Evolutionary conservation across 2,797 vertebrate species (phyloP).

Genomic region (Neosalanx taihuensis): DNA sequence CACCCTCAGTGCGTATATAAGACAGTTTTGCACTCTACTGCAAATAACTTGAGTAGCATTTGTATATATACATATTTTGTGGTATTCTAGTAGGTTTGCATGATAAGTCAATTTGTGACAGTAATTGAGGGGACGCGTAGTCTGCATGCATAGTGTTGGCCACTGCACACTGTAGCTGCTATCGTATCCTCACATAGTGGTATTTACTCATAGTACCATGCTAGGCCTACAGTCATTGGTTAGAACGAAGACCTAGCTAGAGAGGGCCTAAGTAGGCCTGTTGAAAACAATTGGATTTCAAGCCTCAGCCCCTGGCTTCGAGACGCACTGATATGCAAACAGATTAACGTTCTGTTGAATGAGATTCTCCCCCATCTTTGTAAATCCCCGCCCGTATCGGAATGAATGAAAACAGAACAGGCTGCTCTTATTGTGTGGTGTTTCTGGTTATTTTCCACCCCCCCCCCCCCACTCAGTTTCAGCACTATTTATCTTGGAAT

Average conservation of each 20-base stretch:
- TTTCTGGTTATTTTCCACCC: conserved; percentile 33
- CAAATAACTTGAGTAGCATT: too few species aligned
- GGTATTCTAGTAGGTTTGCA: too few species aligned
- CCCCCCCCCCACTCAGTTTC: conserved; percentile 24
- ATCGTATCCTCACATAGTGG: not conserved
- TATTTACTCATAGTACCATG: not conserved
- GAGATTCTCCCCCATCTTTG: not conserved
- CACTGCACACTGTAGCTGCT: not conserved
- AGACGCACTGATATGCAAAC: conserved; percentile 1
- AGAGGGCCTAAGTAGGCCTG: not conserved
- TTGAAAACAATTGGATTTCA: not conserved
- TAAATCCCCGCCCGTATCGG: not conserved
- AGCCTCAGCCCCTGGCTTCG: not conserved
- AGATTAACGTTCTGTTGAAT: conserved; percentile 11
- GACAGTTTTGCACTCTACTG: too few species aligned
- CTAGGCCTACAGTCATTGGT: not conserved
- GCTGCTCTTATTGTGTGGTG: conserved; percentile 20
- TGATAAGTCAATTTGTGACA: too few species aligned
- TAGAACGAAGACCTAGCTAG: not conserved
- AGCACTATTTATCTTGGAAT: conserved; percentile 38
- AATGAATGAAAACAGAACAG: conserved; percentile 15
- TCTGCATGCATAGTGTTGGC: too few species aligned
- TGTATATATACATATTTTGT: too few species aligned
- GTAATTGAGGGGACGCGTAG: too few species aligned
- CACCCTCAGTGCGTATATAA: not conserved